Evolutionary conservation across 2,113 vertebrate species (phyloP).

Genomic region (Numida meleagris): DNA sequence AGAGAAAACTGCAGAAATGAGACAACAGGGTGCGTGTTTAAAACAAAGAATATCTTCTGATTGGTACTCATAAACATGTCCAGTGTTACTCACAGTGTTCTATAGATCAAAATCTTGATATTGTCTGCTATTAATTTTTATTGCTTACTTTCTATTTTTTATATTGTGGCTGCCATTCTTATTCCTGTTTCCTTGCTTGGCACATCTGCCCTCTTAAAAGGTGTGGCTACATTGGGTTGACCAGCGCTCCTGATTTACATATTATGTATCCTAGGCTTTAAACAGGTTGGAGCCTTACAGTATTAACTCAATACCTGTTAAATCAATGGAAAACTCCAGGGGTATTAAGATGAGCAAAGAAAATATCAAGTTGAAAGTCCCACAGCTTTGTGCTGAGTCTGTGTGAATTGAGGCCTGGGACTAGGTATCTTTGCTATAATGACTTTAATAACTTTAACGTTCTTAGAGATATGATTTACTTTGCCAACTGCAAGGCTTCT

Average conservation of each 20-base stretch:
- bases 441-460: background rate
- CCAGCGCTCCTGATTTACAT: rapidly evolving
- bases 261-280: background rate
- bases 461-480: background rate
- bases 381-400: background rate
- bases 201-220: background rate
- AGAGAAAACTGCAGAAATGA: background rate
- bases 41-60: background rate
- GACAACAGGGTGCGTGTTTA: background rate
- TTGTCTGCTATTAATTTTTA: background rate
- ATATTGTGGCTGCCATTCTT: background rate
- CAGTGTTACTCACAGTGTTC: background rate
- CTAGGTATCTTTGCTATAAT: background rate
- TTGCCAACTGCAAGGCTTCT: background rate
- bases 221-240: background rate
- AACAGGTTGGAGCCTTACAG: background rate
- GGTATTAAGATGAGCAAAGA: background rate
- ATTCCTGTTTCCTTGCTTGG: background rate
- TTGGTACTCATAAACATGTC: background rate
- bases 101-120: background rate
- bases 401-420: rapidly evolving
- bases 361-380: background rate
- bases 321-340: background rate
- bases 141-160: background rate
- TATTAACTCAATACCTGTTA: background rate